Evolutionary conservation across 2,888 invertebrate species (phyloP).

Genomic region (Dicyrtoma fusca): DNA sequence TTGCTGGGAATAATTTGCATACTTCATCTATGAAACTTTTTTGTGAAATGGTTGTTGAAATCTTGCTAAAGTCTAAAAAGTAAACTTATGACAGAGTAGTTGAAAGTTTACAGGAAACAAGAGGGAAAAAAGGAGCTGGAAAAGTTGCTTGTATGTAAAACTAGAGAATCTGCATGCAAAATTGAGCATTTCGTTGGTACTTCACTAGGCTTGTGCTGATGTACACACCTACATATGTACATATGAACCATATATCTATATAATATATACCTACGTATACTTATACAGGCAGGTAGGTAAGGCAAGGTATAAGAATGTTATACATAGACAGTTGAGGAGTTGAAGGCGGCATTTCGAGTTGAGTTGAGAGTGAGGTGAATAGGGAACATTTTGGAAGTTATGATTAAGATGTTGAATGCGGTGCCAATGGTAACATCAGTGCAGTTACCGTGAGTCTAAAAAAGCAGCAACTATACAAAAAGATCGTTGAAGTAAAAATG

Average conservation of each 20-base stretch:
- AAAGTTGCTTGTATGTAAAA: constrained; percentile 1
- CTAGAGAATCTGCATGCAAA: background rate
- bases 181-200: constrained; percentile 5
- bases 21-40: too few species aligned
- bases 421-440: too few species aligned
- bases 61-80: background rate
- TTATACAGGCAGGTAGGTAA: too few species aligned
- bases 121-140: background rate
- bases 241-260: too few species aligned
- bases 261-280: too few species aligned
- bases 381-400: background rate
- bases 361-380: constrained; percentile 1
- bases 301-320: background rate
- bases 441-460: background rate
- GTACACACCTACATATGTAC: too few species aligned
- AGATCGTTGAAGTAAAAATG: background rate
- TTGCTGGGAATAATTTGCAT: too few species aligned
- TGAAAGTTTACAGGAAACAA: constrained; percentile 9
- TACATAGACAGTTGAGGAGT: background rate
- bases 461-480: background rate
- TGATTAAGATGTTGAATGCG: constrained; percentile 19
- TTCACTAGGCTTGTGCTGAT: background rate
- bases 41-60: too few species aligned
- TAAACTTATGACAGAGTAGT: background rate
- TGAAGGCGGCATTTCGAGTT: background rate